Evolutionary conservation across 2,113 vertebrate genomes (phyloP), one percentile per base, ranked within the genome.

Genomic region (Scortum barcoo): DNA sequence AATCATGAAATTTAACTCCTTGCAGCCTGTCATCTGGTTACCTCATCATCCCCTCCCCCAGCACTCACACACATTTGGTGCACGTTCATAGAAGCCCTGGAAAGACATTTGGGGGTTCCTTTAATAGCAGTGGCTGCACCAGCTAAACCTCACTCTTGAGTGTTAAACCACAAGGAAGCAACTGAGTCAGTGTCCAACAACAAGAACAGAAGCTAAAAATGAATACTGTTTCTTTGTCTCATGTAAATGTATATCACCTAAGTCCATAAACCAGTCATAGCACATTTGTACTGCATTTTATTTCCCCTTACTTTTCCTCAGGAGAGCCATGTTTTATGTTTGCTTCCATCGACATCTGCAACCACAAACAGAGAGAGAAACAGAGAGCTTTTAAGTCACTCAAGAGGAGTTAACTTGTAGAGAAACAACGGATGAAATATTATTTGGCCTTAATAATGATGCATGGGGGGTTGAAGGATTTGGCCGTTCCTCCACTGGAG

Each of bases 231-330:
- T 24, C n/a, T 74, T 38, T 42, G 0, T 78, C 4, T 76, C 26
- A 5, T 58, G n/a, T 50, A 26, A 42, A 66, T 53, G 13, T 13
- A 24, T 7, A 2, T 19, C n/a, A 36, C 48, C 20, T 11, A 0
- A 8, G 10, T 36, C 24, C 28, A 67, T 33, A 40, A 79, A 76
- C 30, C 78, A 17, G 26, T 30, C 24, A 50, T 17, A 14, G 58
- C 57, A 69, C 16, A 60, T 46, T 57, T 14, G 46, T 3, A 65
- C 22, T 22, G 6, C 12, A 22, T 0, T n/a, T 54, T 4, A 11
- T 57, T 70, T 24, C 57, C 57, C 92, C 96, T 97, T 94, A 99
- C 97, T 90, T 97, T 96, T 97, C 86, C 95, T 96, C 91, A 98
- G 87, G 66, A 97, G 91, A 94, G 95, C 94, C 97, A 99, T 99